Base-by-base conservation (phyloP, 2,113 vertebrate genomes). In the Malaclemys terrapin region DNA sequence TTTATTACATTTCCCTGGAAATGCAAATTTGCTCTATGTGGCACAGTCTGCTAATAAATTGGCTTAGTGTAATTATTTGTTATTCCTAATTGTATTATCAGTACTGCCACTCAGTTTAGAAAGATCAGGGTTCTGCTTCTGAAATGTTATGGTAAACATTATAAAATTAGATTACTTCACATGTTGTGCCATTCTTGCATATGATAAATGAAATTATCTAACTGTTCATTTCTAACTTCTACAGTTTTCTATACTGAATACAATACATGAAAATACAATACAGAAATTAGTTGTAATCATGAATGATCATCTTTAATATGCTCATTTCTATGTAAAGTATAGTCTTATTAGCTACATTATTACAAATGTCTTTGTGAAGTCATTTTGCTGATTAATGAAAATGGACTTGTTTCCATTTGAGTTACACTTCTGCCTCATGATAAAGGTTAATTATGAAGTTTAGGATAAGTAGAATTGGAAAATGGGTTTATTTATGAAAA, bases 401-500 rank as follows among this genome's bases (percentile, higher is more conserved):
- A 85, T 29, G 10, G 3, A 59, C 42, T 76, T 92, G 1, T 93
- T 97, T 89, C 2, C 80, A 56, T 88, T 85, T 79, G 7, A 87
- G 12, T 91, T 89, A 94, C 86, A 65, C n/a, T 87, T 91, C 50
- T 80, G 2, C 90, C 54, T 90, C 52, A 76, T 88, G 79, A 95
- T 72, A 78, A 84, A 92, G 8, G 78, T 91, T 95, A 93, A 94
- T 94, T 80, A 91, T 93, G 49, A 90, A 80, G 5, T 87, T 84
- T 95, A 53, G 56, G 49, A 80, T 82, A 76, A 27, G 45, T 76
- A 82, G 62, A 93, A 45, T 31, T 82, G 49, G 52, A 95, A 94
- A 86, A 89, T 89, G n/a, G 6, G 85, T 91, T 80, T 91, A 65
- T 90, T 92, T 94, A 87, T 81, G 90, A 79, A 24, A 42, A 65